A percentile compares a stretch with the other conserved stretches of the same genome.
Evolutionary conservation across 2,797 vertebrate genomes (phyloP).

Genomic region (Salmo trutta): DNA sequence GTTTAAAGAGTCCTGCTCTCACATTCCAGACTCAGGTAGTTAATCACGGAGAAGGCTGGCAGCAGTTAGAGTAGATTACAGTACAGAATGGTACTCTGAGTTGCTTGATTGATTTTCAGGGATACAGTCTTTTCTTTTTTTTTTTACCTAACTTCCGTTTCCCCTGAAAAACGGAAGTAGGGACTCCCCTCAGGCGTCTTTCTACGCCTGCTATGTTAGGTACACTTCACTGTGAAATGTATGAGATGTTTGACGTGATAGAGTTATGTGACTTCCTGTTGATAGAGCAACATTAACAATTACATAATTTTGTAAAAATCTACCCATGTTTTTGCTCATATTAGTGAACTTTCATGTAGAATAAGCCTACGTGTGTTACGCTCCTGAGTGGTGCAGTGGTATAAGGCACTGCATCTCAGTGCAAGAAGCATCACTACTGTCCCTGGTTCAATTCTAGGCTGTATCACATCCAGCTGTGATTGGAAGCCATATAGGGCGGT

Average conservation of each 20-base stretch:
- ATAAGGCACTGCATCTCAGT: too few species aligned
- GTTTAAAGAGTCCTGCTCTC: slow-evolving; percentile 69
- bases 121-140: too few species aligned
- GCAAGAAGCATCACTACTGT: too few species aligned
- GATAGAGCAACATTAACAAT: neutral
- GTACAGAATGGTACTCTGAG: neutral
- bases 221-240: neutral
- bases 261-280: neutral
- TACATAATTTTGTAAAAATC: neutral
- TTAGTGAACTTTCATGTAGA: neutral
- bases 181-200: too few species aligned
- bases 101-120: neutral
- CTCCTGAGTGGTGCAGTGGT: too few species aligned
- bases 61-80: neutral
- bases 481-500: too few species aligned
- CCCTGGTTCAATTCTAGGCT: too few species aligned
- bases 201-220: too few species aligned
- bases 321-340: neutral
- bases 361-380: neutral
- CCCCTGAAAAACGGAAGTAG: too few species aligned
- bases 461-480: too few species aligned
- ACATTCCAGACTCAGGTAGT: slow-evolving; percentile 75
- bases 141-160: too few species aligned
- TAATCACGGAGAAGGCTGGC: slow-evolving; percentile 62
- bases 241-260: neutral